These are phyloP conservation scores for Endotricha flammealis DNA, from an alignment of 2,888 invertebrate species.

Conservation along the genomic window DNA sequence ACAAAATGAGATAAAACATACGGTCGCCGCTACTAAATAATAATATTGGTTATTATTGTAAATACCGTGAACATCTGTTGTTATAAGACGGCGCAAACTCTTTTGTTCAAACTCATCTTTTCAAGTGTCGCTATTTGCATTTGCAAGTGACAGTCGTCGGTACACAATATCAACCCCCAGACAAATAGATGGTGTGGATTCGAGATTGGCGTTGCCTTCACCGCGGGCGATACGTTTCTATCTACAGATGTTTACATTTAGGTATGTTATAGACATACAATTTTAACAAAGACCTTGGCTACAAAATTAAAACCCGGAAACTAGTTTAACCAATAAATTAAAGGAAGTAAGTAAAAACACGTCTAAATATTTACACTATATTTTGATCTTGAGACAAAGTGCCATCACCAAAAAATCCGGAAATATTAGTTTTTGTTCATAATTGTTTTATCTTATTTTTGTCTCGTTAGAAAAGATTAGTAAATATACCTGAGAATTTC, in stretches of 20 bases:
- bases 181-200: slow-evolving; percentile 1
- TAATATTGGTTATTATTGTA: slow-evolving; percentile 40
- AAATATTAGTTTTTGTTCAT: no score
- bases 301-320: neutral
- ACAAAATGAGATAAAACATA: slow-evolving; percentile 58
- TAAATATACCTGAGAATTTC: no score
- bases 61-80: slow-evolving; percentile 26
- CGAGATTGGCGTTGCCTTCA: slow-evolving; percentile 6
- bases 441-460: no score
- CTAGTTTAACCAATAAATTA: neutral
- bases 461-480: no score
- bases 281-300: neutral
- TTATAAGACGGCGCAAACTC: slow-evolving; percentile 9
- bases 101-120: neutral
- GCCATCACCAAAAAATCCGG: no score
- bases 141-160: slow-evolving; percentile 30
- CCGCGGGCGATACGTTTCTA: neutral
- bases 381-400: neutral
- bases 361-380: neutral
- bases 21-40: slow-evolving; percentile 47
- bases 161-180: slow-evolving; percentile 32
- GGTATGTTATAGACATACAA: neutral
- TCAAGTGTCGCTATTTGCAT: slow-evolving; percentile 13
- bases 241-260: neutral
- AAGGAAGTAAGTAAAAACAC: neutral